phyloP scores from a whole-genome alignment of 2,797 vertebrate genomes.

The Ctenopoma multispine region DNA sequence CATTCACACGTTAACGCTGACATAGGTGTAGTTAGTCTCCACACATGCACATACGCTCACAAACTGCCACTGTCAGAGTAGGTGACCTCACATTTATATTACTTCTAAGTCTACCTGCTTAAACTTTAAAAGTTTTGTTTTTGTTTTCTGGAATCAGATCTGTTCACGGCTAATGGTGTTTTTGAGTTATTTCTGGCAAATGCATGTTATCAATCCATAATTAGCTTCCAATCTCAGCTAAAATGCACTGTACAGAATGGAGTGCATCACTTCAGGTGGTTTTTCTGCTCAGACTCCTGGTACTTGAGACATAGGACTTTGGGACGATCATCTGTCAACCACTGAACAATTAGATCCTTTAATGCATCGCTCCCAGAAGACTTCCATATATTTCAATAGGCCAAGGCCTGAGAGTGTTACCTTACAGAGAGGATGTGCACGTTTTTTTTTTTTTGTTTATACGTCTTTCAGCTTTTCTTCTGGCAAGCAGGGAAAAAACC shows the following conservation, averaged over 20 bases:
- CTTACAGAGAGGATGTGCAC: conserved; percentile 39
- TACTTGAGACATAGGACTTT: conserved; percentile 48
- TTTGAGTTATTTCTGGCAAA: conserved; percentile 55
- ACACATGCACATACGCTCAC: conserved; percentile 8
- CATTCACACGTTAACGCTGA: conserved; percentile 41
- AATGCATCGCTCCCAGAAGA: conserved; percentile 53
- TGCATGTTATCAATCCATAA: conserved; percentile 44
- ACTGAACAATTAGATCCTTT: conserved; percentile 64
- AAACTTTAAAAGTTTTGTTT: conserved; percentile 20
- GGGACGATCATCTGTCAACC: conserved; percentile 50
- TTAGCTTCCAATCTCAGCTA: conserved; percentile 57
- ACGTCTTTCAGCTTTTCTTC: conserved; percentile 18
- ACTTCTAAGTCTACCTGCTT: conserved; percentile 1
- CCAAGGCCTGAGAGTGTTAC: conserved; percentile 26
- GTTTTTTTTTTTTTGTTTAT: conserved; percentile 22
- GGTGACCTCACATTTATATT: conserved; percentile 42
- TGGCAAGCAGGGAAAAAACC: not conserved
- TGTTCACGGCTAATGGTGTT: conserved; percentile 44
- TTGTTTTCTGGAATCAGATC: conserved; percentile 58
- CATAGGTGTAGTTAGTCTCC: not conserved
- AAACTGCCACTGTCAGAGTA: conserved; percentile 10
- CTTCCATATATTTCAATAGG: conserved; percentile 22
- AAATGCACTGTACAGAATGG: conserved; percentile 9
- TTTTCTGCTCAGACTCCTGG: conserved; percentile 36
- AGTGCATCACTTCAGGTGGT: conserved; percentile 14